Percentiles rank a stretch among this genome's conserved stretches.
Evolutionary conservation across 1,140 invertebrate species (phyloP).

Genomic region (Conus betulinus): DNA sequence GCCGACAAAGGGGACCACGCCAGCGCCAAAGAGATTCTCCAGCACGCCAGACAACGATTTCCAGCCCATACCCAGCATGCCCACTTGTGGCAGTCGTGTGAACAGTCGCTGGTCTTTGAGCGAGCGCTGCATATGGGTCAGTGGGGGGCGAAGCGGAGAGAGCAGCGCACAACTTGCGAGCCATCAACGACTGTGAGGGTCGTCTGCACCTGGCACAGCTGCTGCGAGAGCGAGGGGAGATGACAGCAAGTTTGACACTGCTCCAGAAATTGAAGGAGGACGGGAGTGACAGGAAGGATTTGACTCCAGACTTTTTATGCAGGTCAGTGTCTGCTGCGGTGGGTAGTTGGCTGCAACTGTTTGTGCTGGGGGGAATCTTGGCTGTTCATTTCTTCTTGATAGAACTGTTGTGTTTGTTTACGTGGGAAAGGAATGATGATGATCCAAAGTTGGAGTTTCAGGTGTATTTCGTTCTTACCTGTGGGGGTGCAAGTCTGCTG

Average conservation of each 20-base stretch:
- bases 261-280: constrained; percentile 59
- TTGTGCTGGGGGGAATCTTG: too few species aligned
- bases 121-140: constrained; percentile 82
- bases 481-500: too few species aligned
- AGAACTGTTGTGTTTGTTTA: too few species aligned
- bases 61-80: constrained; percentile 57
- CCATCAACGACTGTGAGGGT: constrained; percentile 77
- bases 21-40: constrained; percentile 63
- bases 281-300: constrained; percentile 37
- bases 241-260: constrained; percentile 62
- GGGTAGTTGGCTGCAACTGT: too few species aligned
- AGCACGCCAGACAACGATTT: constrained; percentile 64
- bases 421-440: too few species aligned
- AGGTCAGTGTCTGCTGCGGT: constrained; percentile 45
- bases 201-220: constrained; percentile 64
- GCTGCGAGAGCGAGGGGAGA: constrained; percentile 69
- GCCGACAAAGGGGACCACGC: constrained; percentile 75
- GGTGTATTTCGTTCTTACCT: too few species aligned
- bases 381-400: too few species aligned
- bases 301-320: constrained; percentile 61
- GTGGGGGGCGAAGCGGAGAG: constrained; percentile 87
- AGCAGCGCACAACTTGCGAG: constrained; percentile 84
- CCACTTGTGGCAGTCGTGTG: constrained; percentile 83
- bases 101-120: constrained; percentile 77
- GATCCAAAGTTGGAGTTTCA: too few species aligned